phyloP scores from a whole-genome alignment of 2,797 vertebrate species.

The Sylvia borin region DNA sequence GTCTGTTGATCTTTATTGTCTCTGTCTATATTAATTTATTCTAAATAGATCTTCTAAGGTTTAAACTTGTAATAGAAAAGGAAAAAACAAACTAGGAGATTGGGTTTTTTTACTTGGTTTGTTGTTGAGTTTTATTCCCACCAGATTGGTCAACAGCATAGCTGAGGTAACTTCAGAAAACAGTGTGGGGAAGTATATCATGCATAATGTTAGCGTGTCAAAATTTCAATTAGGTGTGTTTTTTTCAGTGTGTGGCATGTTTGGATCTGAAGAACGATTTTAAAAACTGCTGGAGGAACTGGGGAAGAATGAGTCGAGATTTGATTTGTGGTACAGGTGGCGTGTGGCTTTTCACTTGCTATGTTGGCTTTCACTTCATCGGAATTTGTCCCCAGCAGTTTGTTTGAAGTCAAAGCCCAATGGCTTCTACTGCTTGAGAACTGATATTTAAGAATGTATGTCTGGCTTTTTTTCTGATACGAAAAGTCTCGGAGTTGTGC shows the following conservation, averaged over 20 bases:
- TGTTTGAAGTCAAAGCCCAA: not conserved
- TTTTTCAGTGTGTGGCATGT: not conserved
- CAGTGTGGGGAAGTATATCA: not conserved
- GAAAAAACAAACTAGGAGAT: not conserved
- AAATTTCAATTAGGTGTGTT: not conserved
- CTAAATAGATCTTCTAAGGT: not conserved
- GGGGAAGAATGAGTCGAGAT: not conserved
- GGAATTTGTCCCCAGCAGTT: not conserved
- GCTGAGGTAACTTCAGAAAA: not conserved
- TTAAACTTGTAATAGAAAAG: not conserved
- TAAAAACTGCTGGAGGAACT: not conserved
- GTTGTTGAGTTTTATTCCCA: not conserved
- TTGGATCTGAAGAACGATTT: not conserved
- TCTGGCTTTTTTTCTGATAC: not conserved
- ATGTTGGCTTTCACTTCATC: not conserved
- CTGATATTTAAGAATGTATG: not conserved
- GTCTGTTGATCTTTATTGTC: not conserved
- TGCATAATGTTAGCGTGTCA: not conserved
- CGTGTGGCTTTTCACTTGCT: not conserved
- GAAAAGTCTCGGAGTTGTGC: not conserved
- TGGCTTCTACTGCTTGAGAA: not conserved
- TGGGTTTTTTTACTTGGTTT: rapidly evolving
- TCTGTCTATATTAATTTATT: not conserved
- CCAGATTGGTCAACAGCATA: not conserved
- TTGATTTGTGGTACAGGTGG: not conserved